Evolutionary conservation across 92 coral and sea anemone genomes (phyloP).

Genomic region (Palythoa heliodiscus): DNA sequence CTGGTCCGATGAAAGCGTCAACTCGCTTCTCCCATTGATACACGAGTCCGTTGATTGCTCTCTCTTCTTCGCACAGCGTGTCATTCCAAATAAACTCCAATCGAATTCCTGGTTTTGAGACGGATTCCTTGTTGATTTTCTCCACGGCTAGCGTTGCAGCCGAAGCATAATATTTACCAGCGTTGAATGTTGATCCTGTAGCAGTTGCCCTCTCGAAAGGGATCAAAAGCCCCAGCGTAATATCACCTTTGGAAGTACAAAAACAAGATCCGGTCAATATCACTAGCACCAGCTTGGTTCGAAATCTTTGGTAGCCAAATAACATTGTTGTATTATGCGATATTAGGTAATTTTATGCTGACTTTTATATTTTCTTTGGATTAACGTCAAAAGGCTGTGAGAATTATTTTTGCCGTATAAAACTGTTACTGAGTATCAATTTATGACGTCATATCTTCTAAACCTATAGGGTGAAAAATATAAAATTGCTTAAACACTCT

Average conservation of each 20-base stretch:
- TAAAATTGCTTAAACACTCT: not conserved
- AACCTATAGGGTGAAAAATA: not conserved
- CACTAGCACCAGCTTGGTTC: not conserved
- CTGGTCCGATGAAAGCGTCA: slow-evolving; percentile 89
- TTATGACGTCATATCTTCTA: slow-evolving; percentile 19
- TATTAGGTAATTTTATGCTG: not conserved
- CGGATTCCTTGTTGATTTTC: slow-evolving; percentile 71
- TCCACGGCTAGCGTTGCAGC: slow-evolving; percentile 82
- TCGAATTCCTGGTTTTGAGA: slow-evolving; percentile 62
- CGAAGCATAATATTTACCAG: slow-evolving; percentile 73
- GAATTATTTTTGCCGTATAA: not conserved
- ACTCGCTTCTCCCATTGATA: slow-evolving; percentile 68
- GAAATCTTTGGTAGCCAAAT: not conserved
- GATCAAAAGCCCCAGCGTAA: slow-evolving; percentile 80
- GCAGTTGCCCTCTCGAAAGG: slow-evolving; percentile 59
- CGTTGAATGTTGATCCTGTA: slow-evolving; percentile 29
- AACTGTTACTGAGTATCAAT: not conserved
- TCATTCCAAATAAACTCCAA: slow-evolving; percentile 82
- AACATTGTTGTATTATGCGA: not conserved
- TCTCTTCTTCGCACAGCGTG: slow-evolving; percentile 72
- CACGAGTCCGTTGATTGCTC: slow-evolving; percentile 59
- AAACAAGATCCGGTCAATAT: slow-evolving; percentile 1
- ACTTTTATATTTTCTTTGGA: not conserved
- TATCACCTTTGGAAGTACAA: slow-evolving; percentile 55
- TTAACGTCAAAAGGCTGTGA: not conserved